Evolutionary conservation across 2,888 invertebrate genomes (phyloP), one percentile per base, ranked within the genome.

Genomic region (Stenodema calcarata): DNA sequence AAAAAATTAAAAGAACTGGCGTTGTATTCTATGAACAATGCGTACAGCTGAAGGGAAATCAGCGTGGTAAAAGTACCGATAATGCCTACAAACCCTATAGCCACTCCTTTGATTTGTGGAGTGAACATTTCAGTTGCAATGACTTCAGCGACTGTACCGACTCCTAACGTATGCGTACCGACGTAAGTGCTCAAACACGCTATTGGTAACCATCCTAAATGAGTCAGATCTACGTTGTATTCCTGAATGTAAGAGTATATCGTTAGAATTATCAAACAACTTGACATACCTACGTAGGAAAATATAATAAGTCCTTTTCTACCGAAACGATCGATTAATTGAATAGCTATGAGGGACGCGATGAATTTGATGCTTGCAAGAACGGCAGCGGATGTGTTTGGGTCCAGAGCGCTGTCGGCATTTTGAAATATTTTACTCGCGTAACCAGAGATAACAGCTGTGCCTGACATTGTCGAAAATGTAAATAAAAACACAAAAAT

Each of bases 101-200:
- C 82, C n/a, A 82, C 82, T 35, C 84, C 84, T 84, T 84, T 84
- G 73, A 84, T 84, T 73, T 84, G 75, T 18, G 84, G 84, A 12
- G 84, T 70, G 18, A 84, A 16, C 73, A 84, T 84, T 47, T 84
- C 84, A 35, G 75, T 84, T 11, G 84, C 70, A 2, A 84, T 75
- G 18, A 84, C 84, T 23, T 84, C 84, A 6, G 70, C 23, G 35
- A 84, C 73, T n/a, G 84, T 84, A 12, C 84, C 84, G 0, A 84
- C 84, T 0, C 84, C 84, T 23, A 84, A 3, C 0, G 84, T 75
- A 12, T 44, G 11, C 42, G 84, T 47, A 23, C 35, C 70, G n/a
- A 73, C 75, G 47, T 73, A 84, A 3, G 75, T 47, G 75, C 84
- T 73, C 44, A 84, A 75, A 9, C 18, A 12, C n/a, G 73, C 73